These are phyloP conservation scores for Anguilla pacifica DNA, from an alignment of 2,797 vertebrate genomes.

Conservation along the genomic window DNA sequence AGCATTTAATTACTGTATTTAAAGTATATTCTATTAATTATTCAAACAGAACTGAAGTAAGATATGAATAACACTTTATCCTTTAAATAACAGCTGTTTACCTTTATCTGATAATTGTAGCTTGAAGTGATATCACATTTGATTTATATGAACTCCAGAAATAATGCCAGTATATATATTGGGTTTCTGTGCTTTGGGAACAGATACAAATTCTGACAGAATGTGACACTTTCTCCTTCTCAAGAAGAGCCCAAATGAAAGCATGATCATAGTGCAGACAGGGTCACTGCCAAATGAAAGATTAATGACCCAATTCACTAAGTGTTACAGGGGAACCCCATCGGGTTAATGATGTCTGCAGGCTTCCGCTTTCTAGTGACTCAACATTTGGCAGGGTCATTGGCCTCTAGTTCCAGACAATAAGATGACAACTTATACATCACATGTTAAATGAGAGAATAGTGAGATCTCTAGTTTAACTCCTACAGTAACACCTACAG, in stretches of 20 bases:
- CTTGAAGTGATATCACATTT: conserved; percentile 6
- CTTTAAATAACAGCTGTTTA: not conserved
- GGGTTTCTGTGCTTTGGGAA: not conserved
- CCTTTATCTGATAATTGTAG: not conserved
- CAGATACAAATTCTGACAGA: conserved; percentile 32
- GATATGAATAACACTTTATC: not conserved
- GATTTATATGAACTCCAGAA: not conserved
- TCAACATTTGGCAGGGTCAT: not conserved
- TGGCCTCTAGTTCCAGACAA: not conserved
- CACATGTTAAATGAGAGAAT: not conserved
- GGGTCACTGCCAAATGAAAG: conserved; percentile 73
- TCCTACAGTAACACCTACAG: no score
- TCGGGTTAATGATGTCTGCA: conserved; percentile 63
- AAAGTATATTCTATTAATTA: not conserved
- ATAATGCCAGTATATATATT: not conserved
- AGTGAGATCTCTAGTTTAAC: not conserved
- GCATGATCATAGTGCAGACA: conserved; percentile 60
- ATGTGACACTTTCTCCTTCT: conserved; percentile 37
- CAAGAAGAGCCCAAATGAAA: conserved; percentile 49
- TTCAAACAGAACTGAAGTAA: not conserved
- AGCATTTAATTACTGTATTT: not conserved
- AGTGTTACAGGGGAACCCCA: conserved; percentile 71
- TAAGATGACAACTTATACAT: not conserved
- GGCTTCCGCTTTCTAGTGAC: conserved; percentile 40
- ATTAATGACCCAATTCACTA: conserved; percentile 76